These are phyloP conservation scores for Gobionotothen gibberifrons DNA, from an alignment of 2,797 vertebrate species.

Conservation along the genomic window DNA sequence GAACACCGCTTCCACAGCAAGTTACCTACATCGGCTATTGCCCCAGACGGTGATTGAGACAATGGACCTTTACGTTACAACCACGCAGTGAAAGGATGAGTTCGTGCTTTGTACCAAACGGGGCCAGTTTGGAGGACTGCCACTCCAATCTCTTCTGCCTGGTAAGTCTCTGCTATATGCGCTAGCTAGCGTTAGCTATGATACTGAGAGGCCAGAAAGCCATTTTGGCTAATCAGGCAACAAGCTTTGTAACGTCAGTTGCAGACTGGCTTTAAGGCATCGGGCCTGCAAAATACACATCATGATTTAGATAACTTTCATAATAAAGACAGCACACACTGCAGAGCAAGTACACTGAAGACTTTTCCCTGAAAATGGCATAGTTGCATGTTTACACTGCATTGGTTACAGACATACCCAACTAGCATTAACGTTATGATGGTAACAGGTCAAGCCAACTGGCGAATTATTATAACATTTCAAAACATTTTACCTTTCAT, in stretches of 20 bases:
- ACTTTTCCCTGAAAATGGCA: slow-evolving; percentile 3
- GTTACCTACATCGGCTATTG: slow-evolving; percentile 52
- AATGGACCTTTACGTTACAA: slow-evolving; percentile 89
- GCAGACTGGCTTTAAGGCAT: slow-evolving; percentile 77
- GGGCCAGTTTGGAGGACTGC: slow-evolving; percentile 99
- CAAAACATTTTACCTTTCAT: neutral
- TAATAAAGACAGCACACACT: slow-evolving; percentile 31
- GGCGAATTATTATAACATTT: slow-evolving; percentile 23
- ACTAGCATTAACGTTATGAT: slow-evolving; percentile 35
- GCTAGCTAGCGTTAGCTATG: slow-evolving; percentile 77
- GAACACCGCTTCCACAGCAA: slow-evolving; percentile 55
- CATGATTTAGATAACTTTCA: slow-evolving; percentile 68
- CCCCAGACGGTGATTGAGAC: slow-evolving; percentile 90
- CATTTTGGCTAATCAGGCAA: slow-evolving; percentile 84
- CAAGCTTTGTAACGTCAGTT: slow-evolving; percentile 83
- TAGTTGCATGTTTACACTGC: slow-evolving; percentile 32
- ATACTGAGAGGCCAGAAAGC: slow-evolving; percentile 78
- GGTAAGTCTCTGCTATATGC: slow-evolving; percentile 85
- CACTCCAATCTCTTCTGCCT: slow-evolving; percentile 99
- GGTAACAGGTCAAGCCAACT: slow-evolving; percentile 52
- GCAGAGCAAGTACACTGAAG: slow-evolving; percentile 10
- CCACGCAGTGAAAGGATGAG: slow-evolving; percentile 95
- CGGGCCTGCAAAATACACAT: slow-evolving; percentile 74
- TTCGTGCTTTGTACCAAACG: slow-evolving; percentile 99
- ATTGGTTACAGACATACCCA: slow-evolving; percentile 14